phyloP scores from a whole-genome alignment of 2,888 invertebrate species.

The Formica aserva region DNA sequence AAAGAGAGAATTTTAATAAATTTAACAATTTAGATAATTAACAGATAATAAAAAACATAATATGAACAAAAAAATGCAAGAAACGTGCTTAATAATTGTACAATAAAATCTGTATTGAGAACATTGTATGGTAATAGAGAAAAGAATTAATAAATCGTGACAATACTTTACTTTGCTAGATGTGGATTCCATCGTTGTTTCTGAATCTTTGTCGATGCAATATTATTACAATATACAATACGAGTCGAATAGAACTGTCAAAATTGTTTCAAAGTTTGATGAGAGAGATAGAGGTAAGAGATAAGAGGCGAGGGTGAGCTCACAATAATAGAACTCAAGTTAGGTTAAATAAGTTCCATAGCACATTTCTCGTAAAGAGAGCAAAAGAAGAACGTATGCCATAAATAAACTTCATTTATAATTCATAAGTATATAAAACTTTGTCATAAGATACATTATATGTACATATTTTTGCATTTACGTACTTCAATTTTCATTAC shows the following conservation, averaged over 20 bases:
- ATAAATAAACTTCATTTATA: too few relatives aligned
- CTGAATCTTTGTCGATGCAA: neutral
- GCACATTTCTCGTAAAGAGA: neutral
- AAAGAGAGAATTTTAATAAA: neutral
- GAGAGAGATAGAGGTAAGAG: neutral
- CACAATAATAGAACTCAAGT: neutral
- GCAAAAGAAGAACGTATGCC: too few relatives aligned
- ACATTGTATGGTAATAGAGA: neutral
- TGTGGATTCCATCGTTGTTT: slow-evolving; percentile 70
- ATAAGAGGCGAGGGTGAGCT: neutral
- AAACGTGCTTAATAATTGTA: neutral
- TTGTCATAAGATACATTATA: too few relatives aligned
- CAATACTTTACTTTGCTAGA: slow-evolving; percentile 72
- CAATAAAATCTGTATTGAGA: neutral
- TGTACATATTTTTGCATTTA: too few relatives aligned
- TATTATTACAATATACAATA: neutral
- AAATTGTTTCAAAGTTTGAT: slow-evolving; percentile 35
- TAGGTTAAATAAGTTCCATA: neutral
- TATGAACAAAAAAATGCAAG: neutral
- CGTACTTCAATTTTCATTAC: too few relatives aligned
- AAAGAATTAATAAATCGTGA: neutral
- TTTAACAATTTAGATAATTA: neutral
- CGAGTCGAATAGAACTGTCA: slow-evolving; percentile 60
- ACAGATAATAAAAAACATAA: neutral
- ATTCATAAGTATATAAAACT: too few relatives aligned